phyloP scores from a whole-genome alignment of 2,888 invertebrate species.

The Drosophila testacea region DNA sequence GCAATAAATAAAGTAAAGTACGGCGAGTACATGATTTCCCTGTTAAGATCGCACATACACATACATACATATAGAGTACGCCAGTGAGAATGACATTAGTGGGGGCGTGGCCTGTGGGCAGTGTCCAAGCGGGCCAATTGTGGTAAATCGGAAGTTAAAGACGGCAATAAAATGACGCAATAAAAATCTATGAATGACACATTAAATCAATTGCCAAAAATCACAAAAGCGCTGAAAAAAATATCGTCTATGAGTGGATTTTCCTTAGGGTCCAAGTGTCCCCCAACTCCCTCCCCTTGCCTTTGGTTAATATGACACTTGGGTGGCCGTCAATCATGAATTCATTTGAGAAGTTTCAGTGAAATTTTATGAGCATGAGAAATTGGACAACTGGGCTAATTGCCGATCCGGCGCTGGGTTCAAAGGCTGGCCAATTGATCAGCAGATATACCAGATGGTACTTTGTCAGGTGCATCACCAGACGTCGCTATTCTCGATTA shows the following conservation, averaged over 20 bases:
- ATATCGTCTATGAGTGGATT: slow-evolving; percentile 62
- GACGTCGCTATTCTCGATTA: slow-evolving; percentile 51
- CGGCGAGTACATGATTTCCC: slow-evolving; percentile 84
- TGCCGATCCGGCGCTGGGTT: slow-evolving; percentile 33
- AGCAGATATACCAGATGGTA: slow-evolving; percentile 23
- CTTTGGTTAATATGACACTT: slow-evolving; percentile 37
- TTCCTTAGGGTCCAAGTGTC: slow-evolving; percentile 9
- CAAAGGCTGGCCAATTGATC: slow-evolving; percentile 46
- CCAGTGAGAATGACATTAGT: slow-evolving; percentile 47
- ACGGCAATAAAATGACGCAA: slow-evolving; percentile 85
- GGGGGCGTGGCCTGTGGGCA: slow-evolving; percentile 36
- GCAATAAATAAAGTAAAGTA: slow-evolving; percentile 84
- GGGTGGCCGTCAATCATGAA: slow-evolving; percentile 56
- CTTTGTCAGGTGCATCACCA: slow-evolving; percentile 56
- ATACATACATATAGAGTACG: slow-evolving; percentile 5
- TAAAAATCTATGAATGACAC: slow-evolving; percentile 86
- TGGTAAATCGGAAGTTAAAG: slow-evolving; percentile 86
- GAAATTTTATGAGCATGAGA: slow-evolving; percentile 74
- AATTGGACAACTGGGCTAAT: slow-evolving; percentile 70
- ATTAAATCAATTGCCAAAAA: slow-evolving; percentile 86
- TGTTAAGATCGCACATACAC: slow-evolving; percentile 72
- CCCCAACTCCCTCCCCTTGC: background rate
- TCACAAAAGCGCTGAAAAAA: slow-evolving; percentile 75
- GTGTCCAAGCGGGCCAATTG: slow-evolving; percentile 83
- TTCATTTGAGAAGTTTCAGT: slow-evolving; percentile 70